Evolutionary conservation across 2,113 vertebrate genomes (phyloP).

Genomic region (Strix aluco): DNA sequence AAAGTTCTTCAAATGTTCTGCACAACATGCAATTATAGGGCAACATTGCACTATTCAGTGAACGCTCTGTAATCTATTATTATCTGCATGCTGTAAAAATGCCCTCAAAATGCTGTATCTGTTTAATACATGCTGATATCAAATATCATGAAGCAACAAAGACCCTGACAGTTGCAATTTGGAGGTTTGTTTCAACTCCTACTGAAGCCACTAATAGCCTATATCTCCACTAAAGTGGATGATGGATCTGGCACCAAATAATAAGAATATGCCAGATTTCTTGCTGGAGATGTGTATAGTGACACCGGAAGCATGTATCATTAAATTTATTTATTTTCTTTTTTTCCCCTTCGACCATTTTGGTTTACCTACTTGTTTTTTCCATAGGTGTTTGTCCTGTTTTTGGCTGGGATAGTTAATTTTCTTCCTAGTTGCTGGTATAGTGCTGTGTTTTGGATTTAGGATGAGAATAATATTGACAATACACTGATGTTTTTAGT

Average conservation of each 20-base stretch:
- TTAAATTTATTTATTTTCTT: neutral
- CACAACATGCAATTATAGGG: neutral
- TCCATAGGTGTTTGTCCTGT: neutral
- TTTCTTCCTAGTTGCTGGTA: too few relatives aligned
- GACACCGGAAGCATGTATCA: neutral
- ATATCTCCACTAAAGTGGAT: neutral
- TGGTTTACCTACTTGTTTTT: neutral
- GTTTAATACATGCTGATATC: neutral
- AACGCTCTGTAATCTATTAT: neutral
- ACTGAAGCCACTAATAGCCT: neutral
- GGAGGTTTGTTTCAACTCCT: neutral
- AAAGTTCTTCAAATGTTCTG: neutral
- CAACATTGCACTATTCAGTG: accelerated
- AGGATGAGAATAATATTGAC: too few relatives aligned
- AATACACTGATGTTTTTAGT: too few relatives aligned
- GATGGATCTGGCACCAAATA: neutral
- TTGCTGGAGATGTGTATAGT: neutral
- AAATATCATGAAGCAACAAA: neutral
- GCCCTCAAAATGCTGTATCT: neutral
- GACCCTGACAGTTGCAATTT: neutral
- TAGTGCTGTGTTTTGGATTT: too few relatives aligned
- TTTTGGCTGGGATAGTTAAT: too few relatives aligned
- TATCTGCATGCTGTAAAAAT: neutral
- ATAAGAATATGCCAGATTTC: neutral
- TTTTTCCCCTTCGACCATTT: neutral